phyloP scores from a whole-genome alignment of 2,888 invertebrate species.

The Oxyteleia sp. region DNA sequence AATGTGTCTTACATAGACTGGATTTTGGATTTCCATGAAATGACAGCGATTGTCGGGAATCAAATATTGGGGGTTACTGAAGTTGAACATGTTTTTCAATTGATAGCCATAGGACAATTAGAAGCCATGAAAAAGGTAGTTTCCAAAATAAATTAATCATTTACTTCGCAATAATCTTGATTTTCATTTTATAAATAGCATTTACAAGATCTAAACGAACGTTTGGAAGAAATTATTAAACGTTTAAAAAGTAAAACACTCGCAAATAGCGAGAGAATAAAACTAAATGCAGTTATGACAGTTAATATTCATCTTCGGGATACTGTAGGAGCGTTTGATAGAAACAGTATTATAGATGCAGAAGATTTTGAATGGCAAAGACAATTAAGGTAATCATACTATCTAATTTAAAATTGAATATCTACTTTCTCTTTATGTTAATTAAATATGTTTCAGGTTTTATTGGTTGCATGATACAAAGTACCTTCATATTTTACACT shows the following conservation, averaged over 20 bases:
- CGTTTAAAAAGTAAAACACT: constrained; percentile 87
- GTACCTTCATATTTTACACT: constrained; percentile 94
- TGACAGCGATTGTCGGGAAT: no score
- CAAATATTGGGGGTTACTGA: no score
- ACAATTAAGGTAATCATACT: constrained; percentile 91
- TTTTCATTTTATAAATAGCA: constrained; percentile 87
- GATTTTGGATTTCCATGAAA: no score
- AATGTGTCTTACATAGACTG: no score
- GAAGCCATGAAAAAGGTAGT: no score
- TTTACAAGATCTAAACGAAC: constrained; percentile 92
- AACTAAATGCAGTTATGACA: constrained; percentile 95
- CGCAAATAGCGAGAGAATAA: constrained; percentile 93
- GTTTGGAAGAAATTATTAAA: constrained; percentile 93
- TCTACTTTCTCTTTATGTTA: neutral
- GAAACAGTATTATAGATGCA: constrained; percentile 93
- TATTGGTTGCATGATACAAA: constrained; percentile 96
- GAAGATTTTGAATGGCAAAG: constrained; percentile 98
- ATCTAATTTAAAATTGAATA: neutral
- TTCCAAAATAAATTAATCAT: no score
- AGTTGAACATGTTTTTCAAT: no score
- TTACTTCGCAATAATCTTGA: neutral
- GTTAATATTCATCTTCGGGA: constrained; percentile 97
- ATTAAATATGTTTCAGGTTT: constrained; percentile 88
- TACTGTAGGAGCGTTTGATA: constrained; percentile 94
- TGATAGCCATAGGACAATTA: no score